A percentile compares a stretch with the other conserved stretches of the same genome.
Conservation (phyloP, 2,888 invertebrate genomes). For the Ophion slaviceki region DNA sequence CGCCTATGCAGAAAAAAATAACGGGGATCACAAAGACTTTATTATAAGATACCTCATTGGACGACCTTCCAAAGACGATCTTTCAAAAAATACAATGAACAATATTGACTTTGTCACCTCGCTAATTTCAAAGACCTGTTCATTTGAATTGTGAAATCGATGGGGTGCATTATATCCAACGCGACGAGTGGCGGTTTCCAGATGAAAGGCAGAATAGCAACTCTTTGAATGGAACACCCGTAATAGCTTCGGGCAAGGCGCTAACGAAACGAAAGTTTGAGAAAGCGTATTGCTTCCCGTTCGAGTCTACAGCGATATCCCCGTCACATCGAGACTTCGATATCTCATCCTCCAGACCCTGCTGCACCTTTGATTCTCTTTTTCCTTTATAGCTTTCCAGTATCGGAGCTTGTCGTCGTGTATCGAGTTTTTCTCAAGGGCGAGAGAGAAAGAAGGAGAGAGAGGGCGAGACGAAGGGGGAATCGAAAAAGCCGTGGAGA, state of each 20-base stretch:
- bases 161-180: background rate
- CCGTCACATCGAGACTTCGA: background rate
- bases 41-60: background rate
- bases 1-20: background rate
- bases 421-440: slow-evolving; percentile 49
- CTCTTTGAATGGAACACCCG: background rate
- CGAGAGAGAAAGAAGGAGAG: background rate
- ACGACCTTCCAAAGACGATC: background rate
- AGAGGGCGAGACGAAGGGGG: slow-evolving; percentile 8
- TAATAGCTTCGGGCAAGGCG: background rate
- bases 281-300: background rate
- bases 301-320: background rate
- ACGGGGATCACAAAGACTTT: background rate
- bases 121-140: background rate
- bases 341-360: slow-evolving; percentile 5
- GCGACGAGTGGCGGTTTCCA: background rate
- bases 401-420: slow-evolving; percentile 42
- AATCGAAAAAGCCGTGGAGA: slow-evolving; percentile 3
- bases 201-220: background rate
- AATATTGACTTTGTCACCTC: background rate
- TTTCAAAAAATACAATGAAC: background rate
- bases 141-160: background rate
- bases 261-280: background rate
- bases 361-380: slow-evolving; percentile 8
- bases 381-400: background rate